These are phyloP conservation scores for Drosophila pectinifera DNA, from an alignment of 1,140 invertebrate species.

Conservation along the genomic window DNA sequence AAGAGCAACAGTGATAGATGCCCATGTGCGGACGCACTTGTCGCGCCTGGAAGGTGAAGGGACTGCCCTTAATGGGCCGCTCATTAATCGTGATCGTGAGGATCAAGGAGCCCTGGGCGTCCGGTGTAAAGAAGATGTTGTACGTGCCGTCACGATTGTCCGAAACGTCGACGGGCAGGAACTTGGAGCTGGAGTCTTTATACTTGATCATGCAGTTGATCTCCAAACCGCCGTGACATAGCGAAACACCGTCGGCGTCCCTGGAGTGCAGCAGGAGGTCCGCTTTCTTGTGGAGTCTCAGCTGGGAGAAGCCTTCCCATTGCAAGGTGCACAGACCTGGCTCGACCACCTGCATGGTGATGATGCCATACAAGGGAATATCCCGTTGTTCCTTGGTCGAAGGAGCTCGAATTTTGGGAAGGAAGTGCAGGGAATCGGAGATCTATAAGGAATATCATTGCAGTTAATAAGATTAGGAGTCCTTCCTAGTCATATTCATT, in stretches of 20 bases:
- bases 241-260: conserved; percentile 86
- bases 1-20: conserved; percentile 92
- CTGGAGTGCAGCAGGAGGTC: conserved; percentile 85
- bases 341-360: conserved; percentile 87
- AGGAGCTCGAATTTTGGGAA: conserved; percentile 85
- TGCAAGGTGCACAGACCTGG: conserved; percentile 86
- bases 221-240: conserved; percentile 86
- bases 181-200: conserved; percentile 79
- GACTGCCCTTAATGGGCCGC: conserved; percentile 88
- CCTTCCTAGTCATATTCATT: too few species aligned
- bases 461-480: background rate
- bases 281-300: conserved; percentile 85
- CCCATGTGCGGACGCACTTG: conserved; percentile 88
- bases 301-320: conserved; percentile 85
- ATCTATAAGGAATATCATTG: conserved; percentile 45
- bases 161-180: conserved; percentile 85
- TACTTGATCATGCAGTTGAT: conserved; percentile 85
- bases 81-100: conserved; percentile 87
- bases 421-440: conserved; percentile 86
- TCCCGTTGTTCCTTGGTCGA: conserved; percentile 78
- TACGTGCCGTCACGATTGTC: conserved; percentile 88
- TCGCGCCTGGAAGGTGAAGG: conserved; percentile 87
- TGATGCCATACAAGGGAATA: conserved; percentile 86
- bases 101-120: conserved; percentile 87
- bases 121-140: conserved; percentile 86